Percentiles rank a stretch among this genome's conserved stretches.
phyloP scores from a whole-genome alignment of 2,888 invertebrate genomes.

The Elysia crispata region DNA sequence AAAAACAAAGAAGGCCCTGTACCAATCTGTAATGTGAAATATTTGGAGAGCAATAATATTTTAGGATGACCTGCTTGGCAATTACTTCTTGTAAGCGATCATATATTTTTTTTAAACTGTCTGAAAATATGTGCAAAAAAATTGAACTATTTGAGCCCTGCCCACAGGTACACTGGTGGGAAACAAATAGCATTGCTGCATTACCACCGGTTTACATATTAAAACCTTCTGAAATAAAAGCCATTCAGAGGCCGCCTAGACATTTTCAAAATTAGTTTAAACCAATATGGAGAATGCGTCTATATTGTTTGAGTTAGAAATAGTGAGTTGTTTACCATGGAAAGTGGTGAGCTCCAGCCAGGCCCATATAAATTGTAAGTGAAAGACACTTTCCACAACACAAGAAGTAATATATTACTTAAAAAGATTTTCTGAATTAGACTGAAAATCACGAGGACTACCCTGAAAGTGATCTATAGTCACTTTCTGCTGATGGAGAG shows the following conservation, averaged over 20 bases:
- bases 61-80: too few species aligned
- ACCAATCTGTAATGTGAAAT: too few species aligned
- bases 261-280: background rate
- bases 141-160: background rate
- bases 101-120: too few species aligned
- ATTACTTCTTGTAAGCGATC: too few species aligned
- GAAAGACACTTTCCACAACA: background rate
- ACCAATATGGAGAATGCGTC: background rate
- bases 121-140: background rate
- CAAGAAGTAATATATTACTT: background rate
- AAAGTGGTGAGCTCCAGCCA: background rate
- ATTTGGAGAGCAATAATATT: too few species aligned
- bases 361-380: constrained; percentile 1
- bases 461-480: constrained; percentile 17
- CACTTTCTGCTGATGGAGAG: background rate
- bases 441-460: constrained; percentile 14
- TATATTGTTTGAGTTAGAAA: background rate
- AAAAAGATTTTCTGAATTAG: background rate
- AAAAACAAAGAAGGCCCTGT: too few species aligned
- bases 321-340: background rate
- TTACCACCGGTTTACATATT: background rate
- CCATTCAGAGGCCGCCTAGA: background rate
- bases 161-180: background rate
- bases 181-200: background rate
- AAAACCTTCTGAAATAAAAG: too few species aligned